These are phyloP conservation scores for Hymenochirus boettgeri DNA, from an alignment of 2,113 vertebrate genomes.

Conservation along the genomic window DNA sequence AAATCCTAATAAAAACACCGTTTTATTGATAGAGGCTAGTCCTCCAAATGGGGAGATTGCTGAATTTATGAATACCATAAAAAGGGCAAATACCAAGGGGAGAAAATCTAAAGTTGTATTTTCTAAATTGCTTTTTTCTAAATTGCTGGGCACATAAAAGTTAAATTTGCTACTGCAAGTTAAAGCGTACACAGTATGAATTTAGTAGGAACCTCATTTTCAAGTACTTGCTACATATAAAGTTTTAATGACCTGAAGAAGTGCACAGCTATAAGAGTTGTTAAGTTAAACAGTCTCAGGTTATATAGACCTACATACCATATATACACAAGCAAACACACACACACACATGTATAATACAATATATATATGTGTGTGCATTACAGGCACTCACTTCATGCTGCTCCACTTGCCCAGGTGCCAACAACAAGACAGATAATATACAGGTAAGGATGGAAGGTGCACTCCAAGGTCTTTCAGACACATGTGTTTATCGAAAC, in stretches of 20 bases:
- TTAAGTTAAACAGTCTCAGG: constrained; percentile 55
- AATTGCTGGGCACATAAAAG: constrained; percentile 54
- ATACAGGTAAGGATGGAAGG: too few species aligned
- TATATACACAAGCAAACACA: too few species aligned
- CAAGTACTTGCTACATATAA: constrained; percentile 48
- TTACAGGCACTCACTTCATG: too few species aligned
- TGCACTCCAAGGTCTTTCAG: too few species aligned
- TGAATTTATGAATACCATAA: constrained; percentile 67
- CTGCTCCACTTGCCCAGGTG: too few species aligned
- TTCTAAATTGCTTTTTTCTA: too few species aligned
- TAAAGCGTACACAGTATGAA: constrained; percentile 54
- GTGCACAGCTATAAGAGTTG: constrained; percentile 56
- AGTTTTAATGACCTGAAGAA: constrained; percentile 61
- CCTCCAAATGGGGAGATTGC: constrained; percentile 62
- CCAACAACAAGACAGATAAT: too few species aligned
- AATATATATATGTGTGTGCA: too few species aligned
- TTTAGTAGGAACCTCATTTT: constrained; percentile 55
- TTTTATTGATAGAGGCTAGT: constrained; percentile 67
- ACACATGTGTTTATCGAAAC: too few species aligned
- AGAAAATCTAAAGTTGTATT: constrained; percentile 66
- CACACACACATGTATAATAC: too few species aligned
- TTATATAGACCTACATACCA: too few species aligned
- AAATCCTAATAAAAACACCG: constrained; percentile 74
- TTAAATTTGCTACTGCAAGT: constrained; percentile 52
- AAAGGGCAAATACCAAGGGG: constrained; percentile 53